A percentile compares a stretch with the other conserved stretches of the same genome.
phyloP scores from a whole-genome alignment of 2,113 vertebrate species.

The Montifringilla adamsi region DNA sequence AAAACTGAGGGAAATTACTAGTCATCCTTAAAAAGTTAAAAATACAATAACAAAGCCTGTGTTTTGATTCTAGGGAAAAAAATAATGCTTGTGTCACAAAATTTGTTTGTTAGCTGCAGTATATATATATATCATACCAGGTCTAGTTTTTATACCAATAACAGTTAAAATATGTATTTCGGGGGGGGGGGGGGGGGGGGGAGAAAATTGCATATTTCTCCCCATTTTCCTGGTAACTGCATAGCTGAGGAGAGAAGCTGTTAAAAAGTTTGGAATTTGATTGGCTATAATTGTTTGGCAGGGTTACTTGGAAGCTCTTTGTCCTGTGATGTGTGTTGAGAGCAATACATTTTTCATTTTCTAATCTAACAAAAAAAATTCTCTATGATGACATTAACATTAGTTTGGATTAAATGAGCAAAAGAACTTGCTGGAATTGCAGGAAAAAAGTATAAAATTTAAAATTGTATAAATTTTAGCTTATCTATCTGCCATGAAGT shows the following conservation, averaged over 20 bases:
- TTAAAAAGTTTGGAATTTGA: neutral
- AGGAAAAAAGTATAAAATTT: neutral
- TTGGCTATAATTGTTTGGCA: neutral
- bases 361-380: neutral
- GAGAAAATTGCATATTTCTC: neutral
- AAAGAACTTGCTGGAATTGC: neutral
- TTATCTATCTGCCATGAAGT: neutral
- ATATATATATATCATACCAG: too few species aligned
- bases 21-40: neutral
- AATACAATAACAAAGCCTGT: neutral
- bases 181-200: too few species aligned
- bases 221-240: neutral
- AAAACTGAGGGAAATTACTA: neutral
- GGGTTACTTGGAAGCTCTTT: neutral
- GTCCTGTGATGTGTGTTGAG: neutral
- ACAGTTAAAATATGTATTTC: neutral
- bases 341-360: neutral
- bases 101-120: neutral
- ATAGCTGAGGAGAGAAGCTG: neutral
- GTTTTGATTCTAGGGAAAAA: neutral
- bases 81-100: neutral
- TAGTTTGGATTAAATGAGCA: neutral
- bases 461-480: neutral
- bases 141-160: neutral
- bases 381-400: neutral